phyloP scores from a whole-genome alignment of 2,888 invertebrate genomes.

The Drosophila lutescens region DNA sequence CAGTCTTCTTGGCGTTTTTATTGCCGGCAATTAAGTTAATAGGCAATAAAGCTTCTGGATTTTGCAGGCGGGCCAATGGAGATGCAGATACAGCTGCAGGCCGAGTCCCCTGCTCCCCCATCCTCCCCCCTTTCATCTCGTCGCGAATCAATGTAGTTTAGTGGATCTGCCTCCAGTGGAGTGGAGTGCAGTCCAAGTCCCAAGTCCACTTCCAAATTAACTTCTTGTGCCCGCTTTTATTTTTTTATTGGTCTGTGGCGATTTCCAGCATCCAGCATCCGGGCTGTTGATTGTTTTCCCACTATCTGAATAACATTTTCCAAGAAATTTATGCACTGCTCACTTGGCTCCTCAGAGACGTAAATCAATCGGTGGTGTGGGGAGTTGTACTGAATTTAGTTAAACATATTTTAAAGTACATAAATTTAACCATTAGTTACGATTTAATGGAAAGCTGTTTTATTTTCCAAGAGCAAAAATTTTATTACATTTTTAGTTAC shows the following conservation, averaged over 20 bases:
- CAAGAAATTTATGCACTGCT: not conserved
- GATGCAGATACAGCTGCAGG: conserved; percentile 6
- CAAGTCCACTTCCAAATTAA: conserved; percentile 18
- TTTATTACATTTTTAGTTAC: too few relatives aligned
- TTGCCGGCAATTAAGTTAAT: conserved; percentile 69
- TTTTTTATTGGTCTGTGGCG: conserved; percentile 10
- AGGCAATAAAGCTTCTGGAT: conserved; percentile 69
- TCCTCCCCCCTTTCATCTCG: not conserved
- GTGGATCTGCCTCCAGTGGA: conserved; percentile 8
- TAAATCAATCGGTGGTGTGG: not conserved
- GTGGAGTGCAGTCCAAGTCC: not conserved
- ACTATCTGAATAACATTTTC: conserved; percentile 8
- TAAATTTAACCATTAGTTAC: too few relatives aligned
- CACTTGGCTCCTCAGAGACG: not conserved
- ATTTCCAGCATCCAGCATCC: not conserved
- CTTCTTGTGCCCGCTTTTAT: conserved; percentile 16
- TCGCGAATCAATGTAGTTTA: conserved; percentile 5
- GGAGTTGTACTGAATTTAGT: not conserved
- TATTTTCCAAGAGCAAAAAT: too few relatives aligned
- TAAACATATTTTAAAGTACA: not conserved
- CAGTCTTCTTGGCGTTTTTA: conserved; percentile 61
- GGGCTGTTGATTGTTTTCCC: conserved; percentile 1
- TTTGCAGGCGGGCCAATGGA: conserved; percentile 36
- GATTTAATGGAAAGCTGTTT: too few relatives aligned
- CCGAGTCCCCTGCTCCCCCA: not conserved